A percentile compares a stretch with the other conserved stretches of the same genome.
Evolutionary conservation across 2,888 invertebrate species (phyloP).

Genomic region (Lagria hirta): DNA sequence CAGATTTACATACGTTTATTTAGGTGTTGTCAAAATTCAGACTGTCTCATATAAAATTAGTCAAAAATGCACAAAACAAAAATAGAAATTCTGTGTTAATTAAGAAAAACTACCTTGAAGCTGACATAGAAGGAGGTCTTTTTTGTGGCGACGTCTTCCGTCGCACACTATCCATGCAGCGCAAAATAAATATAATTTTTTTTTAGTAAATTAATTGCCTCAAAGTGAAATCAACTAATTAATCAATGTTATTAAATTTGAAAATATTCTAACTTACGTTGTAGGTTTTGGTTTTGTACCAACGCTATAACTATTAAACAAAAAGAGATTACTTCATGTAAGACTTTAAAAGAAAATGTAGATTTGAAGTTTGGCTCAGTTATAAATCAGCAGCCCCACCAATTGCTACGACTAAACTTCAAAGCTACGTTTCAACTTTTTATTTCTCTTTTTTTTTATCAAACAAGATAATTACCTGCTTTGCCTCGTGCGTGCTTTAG

Average conservation of each 20-base stretch:
- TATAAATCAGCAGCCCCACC: too few species aligned
- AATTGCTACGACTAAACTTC: slow-evolving; percentile 3
- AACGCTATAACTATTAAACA: slow-evolving; percentile 32
- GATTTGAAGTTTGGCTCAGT: too few species aligned
- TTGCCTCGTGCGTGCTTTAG: slow-evolving; percentile 51
- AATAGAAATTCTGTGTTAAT: slow-evolving; percentile 2
- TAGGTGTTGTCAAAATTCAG: too few species aligned
- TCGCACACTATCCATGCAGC: slow-evolving; percentile 63
- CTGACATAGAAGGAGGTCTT: slow-evolving; percentile 61
- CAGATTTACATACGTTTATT: too few species aligned
- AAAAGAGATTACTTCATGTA: slow-evolving; percentile 9
- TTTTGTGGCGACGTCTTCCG: slow-evolving; percentile 73
- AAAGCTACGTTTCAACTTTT: neutral
- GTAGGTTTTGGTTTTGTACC: slow-evolving; percentile 53
- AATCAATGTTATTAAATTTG: slow-evolving; percentile 3
- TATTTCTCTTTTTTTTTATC: too few species aligned
- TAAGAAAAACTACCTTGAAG: slow-evolving; percentile 61
- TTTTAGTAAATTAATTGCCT: neutral
- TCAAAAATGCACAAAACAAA: slow-evolving; percentile 12
- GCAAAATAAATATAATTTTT: slow-evolving; percentile 28
- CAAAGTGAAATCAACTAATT: neutral
- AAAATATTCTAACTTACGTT: slow-evolving; percentile 50
- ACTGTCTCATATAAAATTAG: too few species aligned
- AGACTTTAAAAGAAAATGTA: too few species aligned
- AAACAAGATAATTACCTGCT: slow-evolving; percentile 52